Evolutionary conservation across 1,140 invertebrate genomes (phyloP).

Genomic region (Leucophenga varia): DNA sequence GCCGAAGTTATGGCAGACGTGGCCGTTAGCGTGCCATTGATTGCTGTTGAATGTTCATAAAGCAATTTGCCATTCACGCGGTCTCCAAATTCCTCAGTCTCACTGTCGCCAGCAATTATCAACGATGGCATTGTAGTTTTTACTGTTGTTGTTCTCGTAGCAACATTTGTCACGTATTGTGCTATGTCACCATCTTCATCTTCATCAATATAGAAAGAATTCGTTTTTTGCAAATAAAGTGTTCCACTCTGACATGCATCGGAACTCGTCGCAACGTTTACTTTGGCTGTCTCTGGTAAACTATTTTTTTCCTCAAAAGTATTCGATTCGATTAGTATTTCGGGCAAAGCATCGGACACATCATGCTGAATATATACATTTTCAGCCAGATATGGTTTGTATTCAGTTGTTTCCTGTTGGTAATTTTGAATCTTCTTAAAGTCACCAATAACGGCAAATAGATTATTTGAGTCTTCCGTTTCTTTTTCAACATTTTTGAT

Average conservation of each 20-base stretch:
- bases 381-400: no score
- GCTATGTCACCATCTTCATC: neutral
- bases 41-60: neutral
- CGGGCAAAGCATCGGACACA: constrained; percentile 8
- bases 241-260: neutral
- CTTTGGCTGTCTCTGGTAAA: no score
- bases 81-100: no score
- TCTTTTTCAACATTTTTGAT: neutral
- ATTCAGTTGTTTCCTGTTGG: no score
- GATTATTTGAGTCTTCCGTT: constrained; percentile 2
- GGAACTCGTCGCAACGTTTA: no score
- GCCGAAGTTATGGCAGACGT: no score
- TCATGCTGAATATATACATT: no score
- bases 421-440: constrained; percentile 21
- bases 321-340: constrained; percentile 17
- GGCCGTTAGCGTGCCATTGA: no score
- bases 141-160: no score
- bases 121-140: no score
- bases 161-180: neutral
- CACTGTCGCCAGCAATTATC: no score
- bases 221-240: constrained; percentile 11
- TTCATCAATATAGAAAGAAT: constrained; percentile 21
- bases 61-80: neutral
- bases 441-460: constrained; percentile 36
- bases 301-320: neutral